These are phyloP conservation scores for Cotesia typhae DNA, from an alignment of 1,140 invertebrate genomes.

Conservation along the genomic window DNA sequence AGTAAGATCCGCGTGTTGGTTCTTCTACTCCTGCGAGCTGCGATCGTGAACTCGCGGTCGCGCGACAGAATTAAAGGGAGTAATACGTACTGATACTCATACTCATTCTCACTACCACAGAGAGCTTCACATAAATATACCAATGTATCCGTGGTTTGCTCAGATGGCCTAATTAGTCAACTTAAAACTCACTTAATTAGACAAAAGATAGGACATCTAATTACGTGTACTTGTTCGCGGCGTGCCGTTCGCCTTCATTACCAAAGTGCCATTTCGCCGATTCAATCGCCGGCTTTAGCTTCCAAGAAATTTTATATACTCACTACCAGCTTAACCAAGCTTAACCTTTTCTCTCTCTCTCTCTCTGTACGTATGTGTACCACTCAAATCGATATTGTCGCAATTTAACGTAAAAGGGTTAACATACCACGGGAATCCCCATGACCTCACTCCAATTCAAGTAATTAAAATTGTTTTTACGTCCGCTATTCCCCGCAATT, in stretches of 20 bases:
- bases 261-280: conserved; percentile 28
- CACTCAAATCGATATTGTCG: conserved; percentile 14
- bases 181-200: conserved; percentile 34
- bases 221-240: conserved; percentile 29
- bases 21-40: not conserved
- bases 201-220: conserved; percentile 32
- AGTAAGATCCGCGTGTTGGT: conserved; percentile 1
- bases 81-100: not conserved
- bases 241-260: conserved; percentile 26
- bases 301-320: conserved; percentile 24
- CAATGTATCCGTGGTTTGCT: not conserved
- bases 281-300: conserved; percentile 24
- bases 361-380: too few species aligned
- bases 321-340: too few species aligned
- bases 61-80: conserved; percentile 19
- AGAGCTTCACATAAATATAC: not conserved
- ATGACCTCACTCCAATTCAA: conserved; percentile 5
- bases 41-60: conserved; percentile 14
- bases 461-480: too few species aligned
- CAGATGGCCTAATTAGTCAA: conserved; percentile 30
- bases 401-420: not conserved
- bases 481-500: too few species aligned
- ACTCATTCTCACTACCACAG: not conserved
- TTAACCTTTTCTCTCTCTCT: not conserved
- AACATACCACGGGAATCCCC: conserved; percentile 2